A percentile compares a stretch with the other conserved stretches of the same genome.
Evolutionary conservation across 2,797 vertebrate species (phyloP).

Genomic region (Morelia viridis): DNA sequence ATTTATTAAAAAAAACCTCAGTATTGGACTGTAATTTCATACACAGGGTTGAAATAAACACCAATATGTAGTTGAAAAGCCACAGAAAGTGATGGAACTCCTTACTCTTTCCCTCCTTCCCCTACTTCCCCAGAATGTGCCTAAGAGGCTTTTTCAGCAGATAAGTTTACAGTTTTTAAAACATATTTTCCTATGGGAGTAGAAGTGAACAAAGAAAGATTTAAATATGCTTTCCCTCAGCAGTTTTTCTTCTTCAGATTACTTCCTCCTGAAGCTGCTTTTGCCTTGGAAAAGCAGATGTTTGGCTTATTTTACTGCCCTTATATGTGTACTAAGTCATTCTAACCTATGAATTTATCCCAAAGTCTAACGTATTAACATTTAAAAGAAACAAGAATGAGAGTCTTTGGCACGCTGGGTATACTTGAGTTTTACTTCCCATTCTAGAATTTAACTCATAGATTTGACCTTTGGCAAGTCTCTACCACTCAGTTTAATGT

Average conservation of each 20-base stretch:
- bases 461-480: not conserved
- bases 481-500: not conserved
- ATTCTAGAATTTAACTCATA: not conserved
- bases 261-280: not conserved
- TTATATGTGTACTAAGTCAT: not conserved
- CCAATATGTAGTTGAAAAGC: not conserved
- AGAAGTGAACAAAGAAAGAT: not conserved
- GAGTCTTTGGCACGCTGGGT: not conserved
- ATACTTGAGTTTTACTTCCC: not conserved
- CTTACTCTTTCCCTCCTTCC: not conserved
- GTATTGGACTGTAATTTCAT: not conserved
- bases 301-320: not conserved
- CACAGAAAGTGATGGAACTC: not conserved
- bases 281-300: not conserved
- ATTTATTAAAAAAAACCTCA: not conserved
- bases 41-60: not conserved
- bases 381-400: not conserved
- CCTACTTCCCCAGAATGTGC: not conserved
- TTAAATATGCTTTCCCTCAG: not conserved
- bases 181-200: not conserved
- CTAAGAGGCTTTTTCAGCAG: not conserved
- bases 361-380: not conserved
- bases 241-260: not conserved
- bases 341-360: not conserved
- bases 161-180: not conserved